phyloP scores from a whole-genome alignment of 2,797 vertebrate genomes.

The Synanceia verrucosa region DNA sequence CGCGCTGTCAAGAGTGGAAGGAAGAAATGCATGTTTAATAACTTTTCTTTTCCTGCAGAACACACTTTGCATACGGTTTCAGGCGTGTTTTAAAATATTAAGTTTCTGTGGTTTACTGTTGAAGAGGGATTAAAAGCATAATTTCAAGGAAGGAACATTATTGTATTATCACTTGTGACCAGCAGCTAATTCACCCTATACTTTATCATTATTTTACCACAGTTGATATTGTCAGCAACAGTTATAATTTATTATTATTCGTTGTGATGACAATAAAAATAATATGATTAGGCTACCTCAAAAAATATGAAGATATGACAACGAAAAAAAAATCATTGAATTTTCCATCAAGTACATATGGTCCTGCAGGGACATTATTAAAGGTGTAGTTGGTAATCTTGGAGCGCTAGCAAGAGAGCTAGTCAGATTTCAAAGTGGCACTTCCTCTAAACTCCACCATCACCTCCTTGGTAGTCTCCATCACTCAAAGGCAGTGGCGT shows the following conservation, averaged over 20 bases:
- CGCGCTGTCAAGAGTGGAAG: conserved; percentile 5
- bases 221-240: neutral
- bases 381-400: no score
- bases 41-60: neutral
- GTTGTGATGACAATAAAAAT: neutral
- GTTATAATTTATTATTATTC: neutral
- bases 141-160: neutral
- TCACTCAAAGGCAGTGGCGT: no score
- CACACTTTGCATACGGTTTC: neutral
- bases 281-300: no score
- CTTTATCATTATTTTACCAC: no score
- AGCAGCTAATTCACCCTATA: neutral
- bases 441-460: no score
- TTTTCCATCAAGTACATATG: neutral
- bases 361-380: neutral
- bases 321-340: neutral
- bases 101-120: neutral
- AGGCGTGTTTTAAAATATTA: neutral
- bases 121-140: neutral
- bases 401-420: no score
- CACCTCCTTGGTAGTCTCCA: no score
- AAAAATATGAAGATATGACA: neutral
- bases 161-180: neutral
- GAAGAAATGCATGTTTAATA: conserved; percentile 17
- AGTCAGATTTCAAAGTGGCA: no score